phyloP scores from a whole-genome alignment of 2,113 vertebrate species.

The Varanus salvator region DNA sequence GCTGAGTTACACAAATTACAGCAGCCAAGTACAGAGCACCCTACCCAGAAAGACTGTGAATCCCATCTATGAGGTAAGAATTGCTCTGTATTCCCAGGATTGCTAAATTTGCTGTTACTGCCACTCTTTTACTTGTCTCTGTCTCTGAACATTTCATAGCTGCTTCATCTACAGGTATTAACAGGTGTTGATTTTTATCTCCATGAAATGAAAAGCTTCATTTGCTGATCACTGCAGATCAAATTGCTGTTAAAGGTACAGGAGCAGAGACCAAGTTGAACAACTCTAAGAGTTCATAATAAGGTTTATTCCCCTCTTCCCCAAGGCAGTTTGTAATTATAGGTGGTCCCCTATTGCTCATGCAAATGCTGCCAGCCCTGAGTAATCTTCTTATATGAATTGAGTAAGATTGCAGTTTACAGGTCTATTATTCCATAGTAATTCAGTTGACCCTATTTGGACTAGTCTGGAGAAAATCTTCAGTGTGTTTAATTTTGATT shows the following conservation, averaged over 20 bases:
- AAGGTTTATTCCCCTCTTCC: not conserved
- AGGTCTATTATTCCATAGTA: not conserved
- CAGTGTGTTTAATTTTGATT: constrained; percentile 12
- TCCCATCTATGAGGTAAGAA: not conserved
- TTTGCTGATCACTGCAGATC: not conserved
- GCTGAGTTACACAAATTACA: not conserved
- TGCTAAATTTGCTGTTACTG: too few species aligned
- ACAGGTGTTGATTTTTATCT: not conserved
- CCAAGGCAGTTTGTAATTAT: not conserved
- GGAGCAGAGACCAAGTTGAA: not conserved
- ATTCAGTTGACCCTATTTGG: not conserved
- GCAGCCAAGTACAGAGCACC: not conserved
- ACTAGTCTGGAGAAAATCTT: not conserved
- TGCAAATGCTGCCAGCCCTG: not conserved
- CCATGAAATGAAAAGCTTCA: not conserved
- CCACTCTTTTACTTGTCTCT: not conserved
- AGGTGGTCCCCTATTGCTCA: not conserved
- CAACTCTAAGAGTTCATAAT: not conserved
- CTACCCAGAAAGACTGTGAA: not conserved
- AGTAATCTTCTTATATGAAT: not conserved
- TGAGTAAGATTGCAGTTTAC: not conserved
- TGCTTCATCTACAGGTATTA: not conserved
- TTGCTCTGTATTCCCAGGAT: not conserved
- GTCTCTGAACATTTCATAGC: not conserved
- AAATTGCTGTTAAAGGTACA: not conserved